These are phyloP conservation scores for Parotia lawesii DNA, from an alignment of 2,113 vertebrate species.

Conservation along the genomic window DNA sequence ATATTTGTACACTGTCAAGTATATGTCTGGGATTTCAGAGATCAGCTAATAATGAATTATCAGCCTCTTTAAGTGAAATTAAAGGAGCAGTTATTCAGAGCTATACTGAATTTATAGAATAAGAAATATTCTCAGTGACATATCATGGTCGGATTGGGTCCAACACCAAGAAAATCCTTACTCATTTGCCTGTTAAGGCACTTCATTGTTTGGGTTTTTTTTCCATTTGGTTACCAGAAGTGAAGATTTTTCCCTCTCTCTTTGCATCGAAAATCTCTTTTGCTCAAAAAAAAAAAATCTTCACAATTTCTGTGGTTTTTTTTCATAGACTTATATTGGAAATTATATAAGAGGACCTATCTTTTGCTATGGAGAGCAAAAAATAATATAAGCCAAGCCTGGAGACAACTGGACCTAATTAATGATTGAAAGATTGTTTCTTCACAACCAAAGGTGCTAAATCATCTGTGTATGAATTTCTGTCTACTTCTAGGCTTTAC, in stretches of 20 bases:
- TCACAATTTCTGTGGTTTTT: fast-evolving
- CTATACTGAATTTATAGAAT: neutral
- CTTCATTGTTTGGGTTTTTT: neutral
- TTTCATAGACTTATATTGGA: neutral
- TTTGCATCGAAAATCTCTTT: neutral
- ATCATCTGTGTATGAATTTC: neutral
- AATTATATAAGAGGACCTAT: neutral
- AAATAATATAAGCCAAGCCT: neutral
- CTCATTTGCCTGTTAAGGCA: neutral
- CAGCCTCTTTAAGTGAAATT: neutral
- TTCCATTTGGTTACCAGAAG: neutral
- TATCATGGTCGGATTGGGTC: neutral
- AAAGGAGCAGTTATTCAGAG: neutral
- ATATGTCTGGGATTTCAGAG: neutral
- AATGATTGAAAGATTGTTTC: neutral
- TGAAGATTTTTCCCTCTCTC: neutral
- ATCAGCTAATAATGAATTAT: neutral
- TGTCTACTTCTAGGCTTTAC: neutral
- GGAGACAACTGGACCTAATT: neutral
- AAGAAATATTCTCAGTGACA: neutral
- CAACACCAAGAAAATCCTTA: neutral
- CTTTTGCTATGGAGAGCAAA: neutral
- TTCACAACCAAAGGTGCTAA: neutral
- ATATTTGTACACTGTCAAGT: neutral
- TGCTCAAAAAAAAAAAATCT: neutral